These are phyloP conservation scores for Bagarius yarrelli DNA, from an alignment of 2,113 vertebrate genomes.

Conservation along the genomic window DNA sequence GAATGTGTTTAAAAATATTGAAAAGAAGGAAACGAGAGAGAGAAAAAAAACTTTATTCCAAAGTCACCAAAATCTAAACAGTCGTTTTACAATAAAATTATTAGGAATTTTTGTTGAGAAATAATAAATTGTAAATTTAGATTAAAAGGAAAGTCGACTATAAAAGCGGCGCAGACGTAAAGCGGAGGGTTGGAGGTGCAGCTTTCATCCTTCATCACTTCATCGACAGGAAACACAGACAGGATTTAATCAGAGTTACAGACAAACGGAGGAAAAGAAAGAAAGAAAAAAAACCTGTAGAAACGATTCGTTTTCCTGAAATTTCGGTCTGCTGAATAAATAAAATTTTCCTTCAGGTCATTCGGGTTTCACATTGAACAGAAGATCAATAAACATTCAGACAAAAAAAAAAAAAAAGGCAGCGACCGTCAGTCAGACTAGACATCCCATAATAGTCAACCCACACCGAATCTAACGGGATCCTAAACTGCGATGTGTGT, in stretches of 20 bases:
- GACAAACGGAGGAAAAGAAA: background rate
- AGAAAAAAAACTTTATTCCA: no score
- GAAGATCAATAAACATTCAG: background rate
- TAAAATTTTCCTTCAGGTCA: constrained; percentile 6
- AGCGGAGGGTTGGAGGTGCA: background rate
- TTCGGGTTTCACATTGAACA: constrained; percentile 6
- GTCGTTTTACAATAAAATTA: no score
- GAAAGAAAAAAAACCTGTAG: background rate
- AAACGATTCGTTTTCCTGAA: background rate
- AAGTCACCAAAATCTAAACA: no score
- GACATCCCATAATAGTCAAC: no score
- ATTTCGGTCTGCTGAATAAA: background rate
- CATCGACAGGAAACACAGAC: constrained; percentile 18
- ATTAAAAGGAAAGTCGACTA: no score
- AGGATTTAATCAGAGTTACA: constrained; percentile 12
- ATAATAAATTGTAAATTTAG: background rate
- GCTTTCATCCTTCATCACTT: constrained; percentile 11
- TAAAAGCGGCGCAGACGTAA: background rate
- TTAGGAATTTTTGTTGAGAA: no score
- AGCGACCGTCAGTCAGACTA: no score
- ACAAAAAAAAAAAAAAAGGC: background rate
- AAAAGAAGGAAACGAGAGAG: no score
- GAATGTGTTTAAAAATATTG: no score
- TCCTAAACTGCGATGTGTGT: no score
- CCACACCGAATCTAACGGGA: no score